Base-by-base conservation (phyloP, 2,113 vertebrate species). In the Pontoporia blainvillei region DNA sequence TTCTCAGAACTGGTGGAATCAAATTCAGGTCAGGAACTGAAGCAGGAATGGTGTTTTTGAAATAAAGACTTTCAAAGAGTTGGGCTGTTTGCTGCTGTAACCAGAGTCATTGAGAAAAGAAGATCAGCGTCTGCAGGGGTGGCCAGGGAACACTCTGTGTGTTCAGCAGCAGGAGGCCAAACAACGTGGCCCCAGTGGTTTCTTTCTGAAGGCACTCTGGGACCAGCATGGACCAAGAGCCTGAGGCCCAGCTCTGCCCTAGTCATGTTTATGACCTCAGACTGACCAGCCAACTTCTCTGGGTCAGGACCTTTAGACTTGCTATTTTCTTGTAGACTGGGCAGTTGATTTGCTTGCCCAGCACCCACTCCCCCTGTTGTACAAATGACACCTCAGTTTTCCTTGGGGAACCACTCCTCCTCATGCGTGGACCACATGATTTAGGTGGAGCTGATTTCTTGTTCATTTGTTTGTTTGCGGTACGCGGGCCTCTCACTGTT, bases 61-160 rank as follows among this genome's bases (percentile, higher is more conserved):
- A 96, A 83, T 61, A 36, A 36, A 34, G 31, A 88, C 66, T 72
- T 93, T 83, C 41, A 88, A 66, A 67, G 67, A 86, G 64, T 23
- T 69, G 29, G 23, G 3, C 69, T 91, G 11, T 62, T 86, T 41
- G 54, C 59, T 39, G 29, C 57, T 78, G 0, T 82, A 66, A 52
- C 12, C 20, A 8, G 36, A 39, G 34, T 39, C 66, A 66, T 7
- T 69, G 31, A 88, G 61, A 69, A 92, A 54, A 90, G 49, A 67
- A 46, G 73, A 64, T 14, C 44, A 25, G 17, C 61, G 2, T 41
- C 64, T 78, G 25, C 59, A 41, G 39, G 57, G 41, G 21, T 18
- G 20, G 23, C 11, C 1, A 46, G 4, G 31, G 49, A 75, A 66
- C 18, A 12, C 2, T 1, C 2, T 1, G 0, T 54, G 14, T 79